Percentiles rank a stretch among this genome's conserved stretches.
phyloP scores from a whole-genome alignment of 2,113 vertebrate genomes.

The Callorhinus ursinus region DNA sequence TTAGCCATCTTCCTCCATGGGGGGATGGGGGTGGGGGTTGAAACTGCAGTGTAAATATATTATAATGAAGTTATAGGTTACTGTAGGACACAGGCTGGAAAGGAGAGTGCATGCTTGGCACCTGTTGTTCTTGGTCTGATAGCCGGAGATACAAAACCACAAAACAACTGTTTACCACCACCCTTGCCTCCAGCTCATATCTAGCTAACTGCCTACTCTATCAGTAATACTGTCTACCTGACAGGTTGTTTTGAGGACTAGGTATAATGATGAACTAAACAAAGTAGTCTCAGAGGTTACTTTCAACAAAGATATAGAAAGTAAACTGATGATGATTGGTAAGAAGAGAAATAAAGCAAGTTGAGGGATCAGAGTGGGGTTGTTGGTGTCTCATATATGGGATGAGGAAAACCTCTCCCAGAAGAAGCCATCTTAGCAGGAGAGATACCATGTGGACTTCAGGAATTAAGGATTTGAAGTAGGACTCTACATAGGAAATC shows the following conservation, averaged over 20 bases:
- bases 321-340: background rate
- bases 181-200: background rate
- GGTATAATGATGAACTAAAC: background rate
- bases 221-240: background rate
- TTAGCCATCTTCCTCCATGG: background rate
- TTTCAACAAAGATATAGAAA: background rate
- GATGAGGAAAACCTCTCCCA: background rate
- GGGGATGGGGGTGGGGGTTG: background rate
- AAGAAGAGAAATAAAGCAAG: background rate
- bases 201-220: background rate
- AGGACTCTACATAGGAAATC: background rate
- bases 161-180: background rate
- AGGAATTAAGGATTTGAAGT: background rate
- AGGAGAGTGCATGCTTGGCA: background rate
- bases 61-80: background rate
- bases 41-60: background rate
- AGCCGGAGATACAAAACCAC: background rate
- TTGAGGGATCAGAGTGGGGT: background rate
- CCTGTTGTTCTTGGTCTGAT: background rate
- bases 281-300: background rate
- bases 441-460: too few species aligned
- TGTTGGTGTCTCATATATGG: background rate
- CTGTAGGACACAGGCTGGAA: background rate
- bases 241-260: background rate
- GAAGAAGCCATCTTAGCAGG: background rate